Conservation (phyloP, 2,797 vertebrate species). For the Lepidocolaptes lacrymiger region DNA sequence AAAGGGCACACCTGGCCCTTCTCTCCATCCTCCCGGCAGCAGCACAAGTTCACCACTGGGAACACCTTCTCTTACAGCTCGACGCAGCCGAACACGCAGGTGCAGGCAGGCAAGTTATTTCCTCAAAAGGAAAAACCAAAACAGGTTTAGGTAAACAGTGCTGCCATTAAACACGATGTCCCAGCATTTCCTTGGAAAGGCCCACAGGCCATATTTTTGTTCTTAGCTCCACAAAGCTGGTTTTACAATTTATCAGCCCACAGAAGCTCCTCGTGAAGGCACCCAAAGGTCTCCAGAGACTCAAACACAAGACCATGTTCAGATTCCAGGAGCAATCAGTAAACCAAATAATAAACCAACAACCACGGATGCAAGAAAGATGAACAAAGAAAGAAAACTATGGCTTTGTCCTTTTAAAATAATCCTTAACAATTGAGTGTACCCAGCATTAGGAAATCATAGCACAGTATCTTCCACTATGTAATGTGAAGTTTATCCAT, state of each 20-base stretch:
- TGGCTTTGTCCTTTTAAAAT: background rate
- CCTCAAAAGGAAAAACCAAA: background rate
- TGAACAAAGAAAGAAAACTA: background rate
- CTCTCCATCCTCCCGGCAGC: background rate
- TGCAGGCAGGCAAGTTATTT: background rate
- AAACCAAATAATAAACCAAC: background rate
- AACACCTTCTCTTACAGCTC: background rate
- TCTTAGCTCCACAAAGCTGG: background rate
- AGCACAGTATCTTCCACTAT: accelerated
- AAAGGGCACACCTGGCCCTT: background rate
- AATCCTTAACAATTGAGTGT: background rate
- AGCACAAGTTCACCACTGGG: background rate
- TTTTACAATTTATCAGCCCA: background rate
- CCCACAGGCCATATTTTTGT: background rate
- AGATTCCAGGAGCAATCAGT: background rate
- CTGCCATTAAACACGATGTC: background rate
- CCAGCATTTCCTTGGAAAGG: background rate
- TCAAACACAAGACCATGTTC: background rate
- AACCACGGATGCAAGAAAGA: background rate
- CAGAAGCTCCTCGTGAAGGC: background rate
- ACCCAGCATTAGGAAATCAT: background rate
- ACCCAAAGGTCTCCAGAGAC: background rate
- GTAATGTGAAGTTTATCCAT: background rate
- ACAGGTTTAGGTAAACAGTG: accelerated
- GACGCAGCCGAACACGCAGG: background rate